Evolutionary conservation across 2,888 invertebrate species (phyloP), one percentile per base, ranked within the genome.

Genomic region (Ichneumon xanthorius): DNA sequence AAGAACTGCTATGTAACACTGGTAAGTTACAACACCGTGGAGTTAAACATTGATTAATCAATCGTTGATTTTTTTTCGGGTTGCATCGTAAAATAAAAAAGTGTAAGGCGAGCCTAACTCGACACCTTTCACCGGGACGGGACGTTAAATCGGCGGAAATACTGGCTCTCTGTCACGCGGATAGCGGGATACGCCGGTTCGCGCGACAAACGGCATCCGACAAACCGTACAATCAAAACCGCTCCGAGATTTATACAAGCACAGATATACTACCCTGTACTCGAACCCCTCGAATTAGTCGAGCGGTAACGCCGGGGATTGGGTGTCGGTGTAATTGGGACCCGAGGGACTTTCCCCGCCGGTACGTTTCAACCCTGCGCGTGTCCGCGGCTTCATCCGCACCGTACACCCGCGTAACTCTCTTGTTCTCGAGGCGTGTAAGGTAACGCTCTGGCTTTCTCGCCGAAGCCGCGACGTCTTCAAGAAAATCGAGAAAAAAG

Each of bases 261-360:
- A 89, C 89, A 82, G 72, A 80, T 80, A 83, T 77, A 82, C 67
- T n/a, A 53, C 45, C 61, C n/a, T 55, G 30, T 70, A 63, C 19
- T 91, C 91, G 84, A 87, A 90, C 92, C 91, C 93, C 92, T 92
- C 91, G 93, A 93, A 94, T 93, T 93, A 93, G 93, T 92, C 90
- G 89, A 87, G 87, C 90, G 89, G 91, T 93, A 93, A 93, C 93
- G 92, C 93, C 85, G 86, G 80, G 92, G 92, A 93, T 94, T 94
- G 93, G 90, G 92, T 94, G 93, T 94, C 94, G 92, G 90, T 92
- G 93, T 94, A 94, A 94, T 94, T 94, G 94, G 94, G 93, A 93
- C 94, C 92, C 93, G 88, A 90, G 94, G 93, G 94, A 94, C 91
- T 91, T 89, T 86, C 88, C 88, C 88, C 78, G 58, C 68, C 45